Percentiles rank a stretch among this genome's conserved stretches.
Evolutionary conservation across 1,140 invertebrate species (phyloP).

Genomic region (Bilobella aurantiaca): DNA sequence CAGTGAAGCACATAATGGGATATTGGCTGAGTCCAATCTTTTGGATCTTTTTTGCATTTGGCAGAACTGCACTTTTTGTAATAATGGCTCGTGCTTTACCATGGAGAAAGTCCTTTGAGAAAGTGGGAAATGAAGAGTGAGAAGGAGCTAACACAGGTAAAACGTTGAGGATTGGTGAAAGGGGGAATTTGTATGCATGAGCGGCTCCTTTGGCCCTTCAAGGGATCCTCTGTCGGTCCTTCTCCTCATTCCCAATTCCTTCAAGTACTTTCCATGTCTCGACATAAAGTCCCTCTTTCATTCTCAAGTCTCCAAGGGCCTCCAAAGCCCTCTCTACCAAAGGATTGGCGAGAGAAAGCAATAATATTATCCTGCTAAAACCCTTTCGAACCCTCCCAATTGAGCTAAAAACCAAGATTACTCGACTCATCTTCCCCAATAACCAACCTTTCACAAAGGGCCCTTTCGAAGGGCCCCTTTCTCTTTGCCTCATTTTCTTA

Average conservation of each 20-base stretch:
- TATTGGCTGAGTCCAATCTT: too few relatives aligned
- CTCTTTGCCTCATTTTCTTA: too few relatives aligned
- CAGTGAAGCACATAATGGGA: too few relatives aligned
- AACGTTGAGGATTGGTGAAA: too few relatives aligned
- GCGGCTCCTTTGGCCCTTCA: not conserved
- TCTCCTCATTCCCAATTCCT: constrained; percentile 1
- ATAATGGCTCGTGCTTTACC: too few relatives aligned
- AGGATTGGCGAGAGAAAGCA: not conserved
- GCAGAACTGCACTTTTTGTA: too few relatives aligned
- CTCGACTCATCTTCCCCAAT: too few relatives aligned
- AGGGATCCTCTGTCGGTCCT: not conserved
- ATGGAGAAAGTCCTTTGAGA: not conserved
- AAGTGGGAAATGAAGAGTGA: constrained; percentile 4
- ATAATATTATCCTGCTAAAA: not conserved
- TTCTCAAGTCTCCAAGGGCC: constrained; percentile 3
- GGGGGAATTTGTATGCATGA: constrained; percentile 4
- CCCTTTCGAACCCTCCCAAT: not conserved
- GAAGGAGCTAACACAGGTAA: not conserved
- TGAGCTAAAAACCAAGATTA: not conserved
- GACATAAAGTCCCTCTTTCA: not conserved
- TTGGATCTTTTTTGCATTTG: too few relatives aligned
- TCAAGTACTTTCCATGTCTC: constrained; percentile 8
- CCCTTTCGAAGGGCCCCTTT: too few relatives aligned
- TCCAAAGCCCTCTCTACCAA: not conserved
- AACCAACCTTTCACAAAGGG: too few relatives aligned